Base-by-base conservation (phyloP, 2,888 invertebrate species). In the Eristalinus aeneus region DNA sequence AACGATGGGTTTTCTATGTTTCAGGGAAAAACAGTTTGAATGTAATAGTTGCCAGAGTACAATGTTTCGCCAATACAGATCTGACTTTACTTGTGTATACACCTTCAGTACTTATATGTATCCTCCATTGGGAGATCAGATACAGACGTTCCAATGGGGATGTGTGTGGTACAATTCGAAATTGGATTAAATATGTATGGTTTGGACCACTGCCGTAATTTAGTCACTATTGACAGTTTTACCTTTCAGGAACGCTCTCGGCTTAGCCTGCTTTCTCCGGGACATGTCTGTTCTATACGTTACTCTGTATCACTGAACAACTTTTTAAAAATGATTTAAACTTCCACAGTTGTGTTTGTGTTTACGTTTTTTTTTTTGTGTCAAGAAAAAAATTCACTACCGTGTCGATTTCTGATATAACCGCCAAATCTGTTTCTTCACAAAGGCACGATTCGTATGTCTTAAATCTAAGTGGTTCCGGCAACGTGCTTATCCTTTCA, bases 181-280 rank as follows among this genome's bases (percentile, higher is more conserved):
- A 90, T 91, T 90, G 89, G 90, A 91, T 91, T 91, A 91, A 91
- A 91, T 90, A 91, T 91, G 91, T 90, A 91, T 91, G 89, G 90
- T 58, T 83, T 69, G 75, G 72, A 79, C 71, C 68, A 74, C 46
- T 46, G 75, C 36, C 75, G 77, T 75, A 75, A 72, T 79, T 78
- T 78, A 63, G 74, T 46, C 77, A 82, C 78, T 82, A 82, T 67
- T 83, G 74, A 82, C 75, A 79, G 65, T 46, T 81, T 87, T 93
- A 95, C 95, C 94, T 94, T 95, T 95, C 78, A 92, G 89, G 88
- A 95, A 93, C 86, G 95, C 95, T 90, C 95, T 94, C 88, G 95
- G 95, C 90, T 95, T 95, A 60, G 95, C 95, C 91, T 95, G 95
- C 92, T 95, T 95, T 90, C 95, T 93, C 89, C 95, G 94, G 89